These are phyloP conservation scores for Dascillus cervinus DNA, from an alignment of 2,888 invertebrate species.

Conservation along the genomic window DNA sequence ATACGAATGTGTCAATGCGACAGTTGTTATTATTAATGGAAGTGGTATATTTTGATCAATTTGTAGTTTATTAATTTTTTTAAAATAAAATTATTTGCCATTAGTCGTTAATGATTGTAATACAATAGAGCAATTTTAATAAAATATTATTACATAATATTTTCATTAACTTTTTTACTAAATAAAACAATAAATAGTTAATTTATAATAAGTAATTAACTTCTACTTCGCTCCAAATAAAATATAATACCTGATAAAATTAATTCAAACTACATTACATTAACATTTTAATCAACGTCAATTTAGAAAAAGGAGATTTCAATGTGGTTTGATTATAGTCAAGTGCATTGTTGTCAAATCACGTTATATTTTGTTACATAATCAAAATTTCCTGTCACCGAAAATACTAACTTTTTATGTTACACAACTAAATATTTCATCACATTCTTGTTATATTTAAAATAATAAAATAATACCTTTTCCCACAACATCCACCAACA, in stretches of 20 bases:
- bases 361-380: too few relatives aligned
- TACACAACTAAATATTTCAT: too few relatives aligned
- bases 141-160: slow-evolving; percentile 8
- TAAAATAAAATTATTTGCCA: slow-evolving; percentile 2
- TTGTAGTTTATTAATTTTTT: slow-evolving; percentile 1
- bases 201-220: slow-evolving; percentile 9
- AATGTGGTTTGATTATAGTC: too few relatives aligned
- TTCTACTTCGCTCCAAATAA: neutral
- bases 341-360: too few relatives aligned
- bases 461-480: neutral
- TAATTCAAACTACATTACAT: too few relatives aligned
- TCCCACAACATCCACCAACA: neutral
- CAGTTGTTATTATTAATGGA: too few relatives aligned
- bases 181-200: slow-evolving; percentile 15
- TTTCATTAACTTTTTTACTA: slow-evolving; percentile 11
- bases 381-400: too few relatives aligned
- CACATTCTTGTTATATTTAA: too few relatives aligned
- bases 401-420: too few relatives aligned
- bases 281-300: too few relatives aligned
- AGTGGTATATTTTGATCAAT: slow-evolving; percentile 6
- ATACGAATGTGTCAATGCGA: too few relatives aligned
- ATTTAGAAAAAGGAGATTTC: too few relatives aligned
- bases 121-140: slow-evolving; percentile 9
- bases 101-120: slow-evolving; percentile 7
- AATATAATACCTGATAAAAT: neutral